Percentiles rank a stretch among this genome's conserved stretches.
phyloP scores from a whole-genome alignment of 2,113 vertebrate species.

The Xenopus laevis region DNA sequence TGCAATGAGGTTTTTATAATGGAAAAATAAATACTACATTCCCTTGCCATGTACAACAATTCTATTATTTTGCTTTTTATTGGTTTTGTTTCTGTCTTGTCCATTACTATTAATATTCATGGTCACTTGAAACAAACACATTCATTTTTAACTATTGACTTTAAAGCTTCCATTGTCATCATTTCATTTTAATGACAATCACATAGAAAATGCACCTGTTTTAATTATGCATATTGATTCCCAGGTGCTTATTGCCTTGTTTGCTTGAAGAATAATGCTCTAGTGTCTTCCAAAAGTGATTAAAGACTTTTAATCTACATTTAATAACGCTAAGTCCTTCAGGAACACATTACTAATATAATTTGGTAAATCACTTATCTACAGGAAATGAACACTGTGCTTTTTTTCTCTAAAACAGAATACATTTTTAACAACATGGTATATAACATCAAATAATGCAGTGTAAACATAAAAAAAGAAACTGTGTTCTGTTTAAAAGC shows the following conservation, averaged over 20 bases:
- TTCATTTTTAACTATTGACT: background rate
- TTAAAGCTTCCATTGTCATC: constrained; percentile 47
- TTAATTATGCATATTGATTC: constrained; percentile 66
- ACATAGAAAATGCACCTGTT: constrained; percentile 55
- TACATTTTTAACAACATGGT: too few species aligned
- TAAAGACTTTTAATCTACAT: constrained; percentile 73
- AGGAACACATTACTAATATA: constrained; percentile 63
- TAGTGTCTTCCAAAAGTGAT: constrained; percentile 71
- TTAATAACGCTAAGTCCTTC: constrained; percentile 52
- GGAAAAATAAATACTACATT: too few species aligned
- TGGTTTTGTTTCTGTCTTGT: background rate
- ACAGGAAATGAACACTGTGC: background rate
- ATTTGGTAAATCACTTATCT: constrained; percentile 60
- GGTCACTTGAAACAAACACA: background rate
- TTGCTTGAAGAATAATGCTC: constrained; percentile 71
- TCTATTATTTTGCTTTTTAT: background rate
- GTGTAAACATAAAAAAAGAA: too few species aligned
- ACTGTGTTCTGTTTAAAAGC: too few species aligned
- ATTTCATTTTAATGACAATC: constrained; percentile 53
- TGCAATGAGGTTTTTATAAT: too few species aligned
- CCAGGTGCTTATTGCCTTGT: constrained; percentile 64
- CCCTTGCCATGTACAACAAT: background rate
- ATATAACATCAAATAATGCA: too few species aligned
- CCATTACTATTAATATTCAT: background rate
- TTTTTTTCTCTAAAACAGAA: background rate